Percentiles rank a stretch among this genome's conserved stretches.
phyloP scores from a whole-genome alignment of 2,888 invertebrate genomes.

The Drosophila gaucha region DNA sequence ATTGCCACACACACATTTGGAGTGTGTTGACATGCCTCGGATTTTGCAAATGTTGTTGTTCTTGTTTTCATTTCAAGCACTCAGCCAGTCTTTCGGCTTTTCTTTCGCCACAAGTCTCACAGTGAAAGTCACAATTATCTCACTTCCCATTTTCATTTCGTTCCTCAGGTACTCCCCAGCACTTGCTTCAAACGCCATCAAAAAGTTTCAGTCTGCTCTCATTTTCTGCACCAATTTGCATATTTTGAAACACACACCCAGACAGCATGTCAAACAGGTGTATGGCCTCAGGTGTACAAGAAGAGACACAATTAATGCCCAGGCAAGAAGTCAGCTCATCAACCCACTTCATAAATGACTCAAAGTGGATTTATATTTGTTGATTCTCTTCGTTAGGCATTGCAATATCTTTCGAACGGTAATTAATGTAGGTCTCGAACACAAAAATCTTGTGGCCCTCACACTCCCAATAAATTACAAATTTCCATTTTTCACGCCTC shows the following conservation, averaged over 20 bases:
- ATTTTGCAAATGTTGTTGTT: constrained; percentile 54
- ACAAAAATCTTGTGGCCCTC: not conserved
- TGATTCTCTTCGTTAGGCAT: not conserved
- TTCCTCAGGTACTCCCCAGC: not conserved
- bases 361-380: constrained; percentile 4
- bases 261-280: constrained; percentile 23
- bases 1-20: constrained; percentile 51
- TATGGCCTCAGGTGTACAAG: constrained; percentile 36
- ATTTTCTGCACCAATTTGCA: constrained; percentile 56
- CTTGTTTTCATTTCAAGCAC: constrained; percentile 26
- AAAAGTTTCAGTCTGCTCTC: constrained; percentile 14
- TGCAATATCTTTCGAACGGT: too few relatives aligned
- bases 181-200: constrained; percentile 20
- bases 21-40: constrained; percentile 12
- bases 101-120: not conserved
- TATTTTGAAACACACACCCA: constrained; percentile 45
- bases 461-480: constrained; percentile 37
- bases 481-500: constrained; percentile 38
- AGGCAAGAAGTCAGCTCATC: constrained; percentile 49
- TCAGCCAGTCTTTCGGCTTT: constrained; percentile 11
- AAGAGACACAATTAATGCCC: constrained; percentile 25
- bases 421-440: constrained; percentile 13
- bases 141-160: constrained; percentile 25
- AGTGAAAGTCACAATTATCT: constrained; percentile 47
- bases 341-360: constrained; percentile 8